Evolutionary conservation across 37 sponge, comb jelly and placozoan genomes (phyloP).

Genomic region (Cliona cf. orientalis): DNA sequence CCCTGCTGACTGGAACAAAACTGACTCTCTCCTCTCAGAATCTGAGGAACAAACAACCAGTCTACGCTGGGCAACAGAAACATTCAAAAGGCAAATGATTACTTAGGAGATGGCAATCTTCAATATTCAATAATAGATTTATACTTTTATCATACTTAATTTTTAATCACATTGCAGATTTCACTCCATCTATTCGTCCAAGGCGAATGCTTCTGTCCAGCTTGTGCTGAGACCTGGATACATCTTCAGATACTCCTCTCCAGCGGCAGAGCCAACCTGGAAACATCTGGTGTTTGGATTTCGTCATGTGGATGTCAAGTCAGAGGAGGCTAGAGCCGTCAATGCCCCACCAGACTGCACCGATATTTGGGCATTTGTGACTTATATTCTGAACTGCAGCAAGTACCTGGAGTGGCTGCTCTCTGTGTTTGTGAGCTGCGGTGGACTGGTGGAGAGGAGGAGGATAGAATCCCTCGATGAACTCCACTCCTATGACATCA

Average conservation of each 20-base stretch:
- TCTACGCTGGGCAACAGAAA: background rate
- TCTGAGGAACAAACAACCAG: background rate
- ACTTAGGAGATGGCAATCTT: no score
- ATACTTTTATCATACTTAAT: background rate
- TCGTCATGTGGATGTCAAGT: background rate
- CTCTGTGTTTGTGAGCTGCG: conserved; percentile 9
- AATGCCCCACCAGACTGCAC: background rate
- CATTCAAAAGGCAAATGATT: background rate
- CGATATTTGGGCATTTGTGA: conserved; percentile 3
- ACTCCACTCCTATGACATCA: conserved; percentile 35
- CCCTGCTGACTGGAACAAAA: conserved; percentile 30
- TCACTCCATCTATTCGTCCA: conserved; percentile 12
- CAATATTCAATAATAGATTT: no score
- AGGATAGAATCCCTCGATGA: conserved; percentile 28
- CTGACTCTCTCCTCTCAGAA: no score
- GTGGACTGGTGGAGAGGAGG: conserved; percentile 39
- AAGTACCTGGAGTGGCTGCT: conserved; percentile 61
- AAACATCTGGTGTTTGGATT: conserved; percentile 34
- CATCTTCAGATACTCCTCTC: background rate
- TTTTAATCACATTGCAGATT: background rate
- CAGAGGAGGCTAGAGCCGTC: background rate
- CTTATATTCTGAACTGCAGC: conserved; percentile 37
- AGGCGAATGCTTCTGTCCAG: background rate
- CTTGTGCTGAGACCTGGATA: conserved; percentile 16
- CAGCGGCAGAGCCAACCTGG: conserved; percentile 28